Evolutionary conservation across 2,888 invertebrate species (phyloP).

Genomic region (Noctua janthina): DNA sequence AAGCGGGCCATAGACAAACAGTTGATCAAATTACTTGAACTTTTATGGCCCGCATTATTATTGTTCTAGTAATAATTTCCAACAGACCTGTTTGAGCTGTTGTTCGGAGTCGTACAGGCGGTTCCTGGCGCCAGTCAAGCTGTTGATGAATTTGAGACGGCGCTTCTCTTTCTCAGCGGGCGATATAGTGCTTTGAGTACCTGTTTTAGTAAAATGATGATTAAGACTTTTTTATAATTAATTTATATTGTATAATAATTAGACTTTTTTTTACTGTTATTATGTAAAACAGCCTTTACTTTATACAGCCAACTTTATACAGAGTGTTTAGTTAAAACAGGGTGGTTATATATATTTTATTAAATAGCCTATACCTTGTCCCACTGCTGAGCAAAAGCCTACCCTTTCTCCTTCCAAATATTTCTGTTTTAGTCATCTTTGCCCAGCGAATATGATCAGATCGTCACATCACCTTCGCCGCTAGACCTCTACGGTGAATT

Average conservation of each 20-base stretch:
- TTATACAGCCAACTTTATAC: background rate
- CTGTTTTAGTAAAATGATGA: constrained; percentile 3
- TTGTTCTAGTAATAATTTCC: background rate
- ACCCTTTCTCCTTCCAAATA: too few species aligned
- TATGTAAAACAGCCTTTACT: too few species aligned
- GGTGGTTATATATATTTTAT: too few species aligned
- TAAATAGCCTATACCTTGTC: too few species aligned
- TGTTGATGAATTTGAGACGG: constrained; percentile 70
- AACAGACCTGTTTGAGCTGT: constrained; percentile 65
- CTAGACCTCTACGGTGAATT: too few species aligned
- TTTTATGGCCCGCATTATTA: background rate
- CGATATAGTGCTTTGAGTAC: background rate
- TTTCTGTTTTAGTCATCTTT: background rate
- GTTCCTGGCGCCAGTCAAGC: constrained; percentile 62
- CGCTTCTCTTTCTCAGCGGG: constrained; percentile 58
- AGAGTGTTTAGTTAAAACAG: background rate
- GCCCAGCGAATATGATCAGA: background rate
- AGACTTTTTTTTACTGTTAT: too few species aligned
- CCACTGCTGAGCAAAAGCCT: too few species aligned
- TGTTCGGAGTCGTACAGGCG: constrained; percentile 67
- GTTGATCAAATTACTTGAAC: too few species aligned
- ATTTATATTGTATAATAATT: too few species aligned
- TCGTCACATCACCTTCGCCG: too few species aligned
- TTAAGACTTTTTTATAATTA: too few species aligned
- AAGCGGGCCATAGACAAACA: too few species aligned